These are phyloP conservation scores for Exephanes ischioxanthus DNA, from an alignment of 2,888 invertebrate species.

Conservation along the genomic window DNA sequence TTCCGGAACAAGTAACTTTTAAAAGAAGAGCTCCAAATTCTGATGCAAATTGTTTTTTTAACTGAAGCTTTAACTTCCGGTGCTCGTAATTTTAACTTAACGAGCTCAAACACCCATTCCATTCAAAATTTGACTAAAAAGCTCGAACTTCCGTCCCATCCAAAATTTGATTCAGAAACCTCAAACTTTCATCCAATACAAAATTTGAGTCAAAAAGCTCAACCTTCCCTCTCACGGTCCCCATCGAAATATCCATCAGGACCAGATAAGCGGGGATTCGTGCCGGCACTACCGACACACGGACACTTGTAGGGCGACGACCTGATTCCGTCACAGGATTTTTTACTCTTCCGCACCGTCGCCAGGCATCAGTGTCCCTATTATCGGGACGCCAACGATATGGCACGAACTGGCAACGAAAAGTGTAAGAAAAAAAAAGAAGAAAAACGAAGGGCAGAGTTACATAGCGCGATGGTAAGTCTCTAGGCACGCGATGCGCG, in stretches of 20 bases:
- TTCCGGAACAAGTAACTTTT: too few relatives aligned
- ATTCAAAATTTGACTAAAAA: not conserved
- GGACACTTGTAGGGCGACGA: conserved; percentile 7
- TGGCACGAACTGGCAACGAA: not conserved
- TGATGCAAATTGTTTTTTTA: too few relatives aligned
- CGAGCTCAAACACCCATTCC: not conserved
- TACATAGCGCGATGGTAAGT: not conserved
- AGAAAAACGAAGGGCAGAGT: conserved; percentile 9
- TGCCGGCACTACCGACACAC: not conserved
- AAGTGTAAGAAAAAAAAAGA: not conserved
- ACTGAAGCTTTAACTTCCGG: too few relatives aligned
- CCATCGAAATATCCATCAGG: not conserved
- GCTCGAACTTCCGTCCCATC: not conserved
- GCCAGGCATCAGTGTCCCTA: not conserved
- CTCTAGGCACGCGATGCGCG: not conserved
- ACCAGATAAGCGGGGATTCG: not conserved
- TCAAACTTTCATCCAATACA: not conserved
- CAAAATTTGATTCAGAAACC: not conserved
- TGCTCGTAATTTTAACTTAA: not conserved
- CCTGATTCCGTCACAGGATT: conserved; percentile 2
- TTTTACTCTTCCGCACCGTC: not conserved
- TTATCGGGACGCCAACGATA: not conserved
- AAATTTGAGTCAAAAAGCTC: not conserved
- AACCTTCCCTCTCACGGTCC: not conserved
- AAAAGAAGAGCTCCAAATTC: too few relatives aligned